These are phyloP conservation scores for Frieseomelitta varia DNA, from an alignment of 1,140 invertebrate species.

Conservation along the genomic window DNA sequence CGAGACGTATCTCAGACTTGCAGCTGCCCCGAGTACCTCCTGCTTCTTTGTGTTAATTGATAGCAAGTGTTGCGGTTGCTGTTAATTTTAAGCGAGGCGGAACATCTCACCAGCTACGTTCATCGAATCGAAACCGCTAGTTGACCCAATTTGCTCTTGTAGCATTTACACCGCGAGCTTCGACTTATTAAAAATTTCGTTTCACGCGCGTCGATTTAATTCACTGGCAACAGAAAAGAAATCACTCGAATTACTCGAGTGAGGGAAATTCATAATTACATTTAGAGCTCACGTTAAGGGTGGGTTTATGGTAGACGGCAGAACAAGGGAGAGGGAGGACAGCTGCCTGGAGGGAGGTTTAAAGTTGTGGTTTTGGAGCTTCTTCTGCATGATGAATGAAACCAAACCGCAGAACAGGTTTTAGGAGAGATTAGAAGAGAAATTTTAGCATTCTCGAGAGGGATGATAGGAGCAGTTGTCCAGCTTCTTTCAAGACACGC, in stretches of 20 bases:
- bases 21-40: too few relatives aligned
- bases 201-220: background rate
- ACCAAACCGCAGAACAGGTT: slow-evolving; percentile 15
- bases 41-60: slow-evolving; percentile 9
- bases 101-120: background rate
- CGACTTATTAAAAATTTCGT: background rate
- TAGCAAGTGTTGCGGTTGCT: background rate
- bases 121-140: background rate
- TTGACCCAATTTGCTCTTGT: background rate
- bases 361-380: slow-evolving; percentile 23
- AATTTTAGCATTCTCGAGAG: background rate
- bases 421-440: background rate
- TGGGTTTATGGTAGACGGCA: background rate
- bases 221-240: background rate
- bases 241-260: background rate
- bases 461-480: background rate
- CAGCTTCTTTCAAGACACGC: background rate
- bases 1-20: background rate
- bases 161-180: background rate
- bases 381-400: slow-evolving; percentile 13
- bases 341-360: background rate
- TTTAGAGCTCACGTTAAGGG: background rate
- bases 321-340: background rate
- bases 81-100: background rate
- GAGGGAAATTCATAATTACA: background rate